Conservation (phyloP, 1,140 invertebrate species). For the Frieseomelitta varia region DNA sequence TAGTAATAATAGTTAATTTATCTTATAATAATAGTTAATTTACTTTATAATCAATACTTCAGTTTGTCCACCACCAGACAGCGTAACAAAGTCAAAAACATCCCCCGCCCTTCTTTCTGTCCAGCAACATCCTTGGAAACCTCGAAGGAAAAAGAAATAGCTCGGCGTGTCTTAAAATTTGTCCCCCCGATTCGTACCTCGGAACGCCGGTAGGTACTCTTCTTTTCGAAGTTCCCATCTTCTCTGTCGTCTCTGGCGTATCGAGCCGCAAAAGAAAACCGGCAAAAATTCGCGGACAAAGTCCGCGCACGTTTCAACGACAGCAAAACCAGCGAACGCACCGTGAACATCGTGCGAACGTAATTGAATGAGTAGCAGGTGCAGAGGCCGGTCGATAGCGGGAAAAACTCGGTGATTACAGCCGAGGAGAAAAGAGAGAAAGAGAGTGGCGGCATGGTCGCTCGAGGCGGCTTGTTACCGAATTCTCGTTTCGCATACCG, state of each 20-base stretch:
- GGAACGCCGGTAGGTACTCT: neutral
- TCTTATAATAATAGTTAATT: too few species aligned
- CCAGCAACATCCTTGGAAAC: neutral
- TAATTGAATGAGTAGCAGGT: conserved; percentile 40
- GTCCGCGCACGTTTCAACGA: too few species aligned
- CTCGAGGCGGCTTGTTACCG: conserved; percentile 45
- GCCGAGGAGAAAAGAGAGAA: neutral
- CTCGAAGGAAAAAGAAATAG: neutral
- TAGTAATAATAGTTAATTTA: too few species aligned
- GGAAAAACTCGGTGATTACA: conserved; percentile 11
- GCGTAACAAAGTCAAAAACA: neutral
- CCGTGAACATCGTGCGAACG: neutral
- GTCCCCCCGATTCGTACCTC: neutral
- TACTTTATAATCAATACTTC: neutral
- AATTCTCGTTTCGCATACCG: conserved; percentile 72
- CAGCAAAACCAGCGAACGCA: neutral
- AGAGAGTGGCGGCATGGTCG: neutral
- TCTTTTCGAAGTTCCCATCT: neutral
- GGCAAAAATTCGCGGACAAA: too few species aligned
- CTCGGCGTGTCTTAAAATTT: too few species aligned
- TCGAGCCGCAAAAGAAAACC: too few species aligned
- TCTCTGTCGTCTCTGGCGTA: too few species aligned
- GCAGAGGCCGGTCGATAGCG: conserved; percentile 17
- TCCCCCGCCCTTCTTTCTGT: neutral
- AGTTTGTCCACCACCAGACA: neutral